phyloP scores from a whole-genome alignment of 1,140 invertebrate species.

The Ridgeia piscesae region DNA sequence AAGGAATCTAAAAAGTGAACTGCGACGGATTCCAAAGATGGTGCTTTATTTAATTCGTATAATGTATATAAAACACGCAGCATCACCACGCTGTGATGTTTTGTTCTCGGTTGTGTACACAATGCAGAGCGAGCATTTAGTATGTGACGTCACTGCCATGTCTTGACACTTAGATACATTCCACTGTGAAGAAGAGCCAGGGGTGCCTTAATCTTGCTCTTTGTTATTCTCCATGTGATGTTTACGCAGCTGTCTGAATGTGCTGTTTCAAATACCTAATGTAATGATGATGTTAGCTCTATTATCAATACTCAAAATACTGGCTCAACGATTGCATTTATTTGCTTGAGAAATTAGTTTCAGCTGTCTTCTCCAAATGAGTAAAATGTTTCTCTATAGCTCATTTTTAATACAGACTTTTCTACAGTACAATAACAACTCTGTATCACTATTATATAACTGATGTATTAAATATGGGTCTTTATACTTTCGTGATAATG shows the following conservation, averaged over 20 bases:
- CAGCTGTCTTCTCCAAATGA: not conserved
- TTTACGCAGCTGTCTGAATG: not conserved
- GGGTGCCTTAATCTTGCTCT: not conserved
- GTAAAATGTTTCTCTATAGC: not conserved
- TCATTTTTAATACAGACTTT: not conserved
- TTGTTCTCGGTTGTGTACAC: not conserved
- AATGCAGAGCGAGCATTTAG: not conserved
- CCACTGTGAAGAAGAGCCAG: not conserved
- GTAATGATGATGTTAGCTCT: not conserved
- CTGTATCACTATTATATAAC: not conserved
- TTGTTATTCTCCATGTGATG: not conserved
- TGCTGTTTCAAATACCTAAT: not conserved
- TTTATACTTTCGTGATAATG: not conserved
- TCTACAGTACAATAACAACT: not conserved
- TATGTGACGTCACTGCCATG: not conserved
- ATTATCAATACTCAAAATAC: not conserved
- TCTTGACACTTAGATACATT: not conserved
- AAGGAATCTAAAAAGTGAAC: not conserved
- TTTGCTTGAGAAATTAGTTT: not conserved
- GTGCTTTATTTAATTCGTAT: not conserved
- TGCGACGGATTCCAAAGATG: not conserved
- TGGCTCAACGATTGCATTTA: not conserved
- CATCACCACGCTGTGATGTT: not conserved
- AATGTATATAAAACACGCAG: not conserved
- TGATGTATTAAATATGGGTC: not conserved